Evolutionary conservation across 2,888 invertebrate species (phyloP).

Genomic region (Petrolisthes cinctipes): DNA sequence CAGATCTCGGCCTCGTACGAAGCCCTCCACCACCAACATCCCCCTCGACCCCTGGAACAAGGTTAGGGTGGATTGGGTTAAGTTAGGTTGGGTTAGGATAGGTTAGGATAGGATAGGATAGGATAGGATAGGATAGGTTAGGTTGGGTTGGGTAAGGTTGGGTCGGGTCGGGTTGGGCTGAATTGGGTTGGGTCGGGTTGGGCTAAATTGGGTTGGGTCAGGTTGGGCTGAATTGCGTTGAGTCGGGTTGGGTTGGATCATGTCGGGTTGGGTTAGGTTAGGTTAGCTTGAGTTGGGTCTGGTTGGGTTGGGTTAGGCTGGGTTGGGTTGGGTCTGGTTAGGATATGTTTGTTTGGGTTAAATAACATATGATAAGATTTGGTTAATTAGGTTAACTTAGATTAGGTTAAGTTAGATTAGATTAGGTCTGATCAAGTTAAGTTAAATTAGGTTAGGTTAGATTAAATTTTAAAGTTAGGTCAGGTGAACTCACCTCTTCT

Average conservation of each 20-base stretch:
- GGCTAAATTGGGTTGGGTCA: neutral
- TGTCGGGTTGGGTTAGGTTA: neutral
- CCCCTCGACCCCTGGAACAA: slow-evolving; percentile 71
- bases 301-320: too few relatives aligned
- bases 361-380: too few relatives aligned
- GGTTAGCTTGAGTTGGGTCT: neutral
- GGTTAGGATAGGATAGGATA: neutral
- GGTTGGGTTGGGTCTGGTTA: too few relatives aligned
- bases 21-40: slow-evolving; percentile 86
- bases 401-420: neutral
- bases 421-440: too few relatives aligned
- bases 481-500: slow-evolving; percentile 8
- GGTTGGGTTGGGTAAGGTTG: too few relatives aligned
- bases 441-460: neutral
- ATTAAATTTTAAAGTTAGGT: neutral
- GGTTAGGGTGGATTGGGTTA: neutral
- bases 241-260: too few relatives aligned
- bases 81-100: neutral
- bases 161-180: too few relatives aligned
- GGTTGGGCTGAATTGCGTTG: neutral
- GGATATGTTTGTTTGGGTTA: too few relatives aligned
- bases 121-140: neutral
- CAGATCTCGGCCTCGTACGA: slow-evolving; percentile 82
- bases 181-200: too few relatives aligned
- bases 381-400: neutral